phyloP scores from a whole-genome alignment of 2,888 invertebrate species.

The Drosophila atripex region DNA sequence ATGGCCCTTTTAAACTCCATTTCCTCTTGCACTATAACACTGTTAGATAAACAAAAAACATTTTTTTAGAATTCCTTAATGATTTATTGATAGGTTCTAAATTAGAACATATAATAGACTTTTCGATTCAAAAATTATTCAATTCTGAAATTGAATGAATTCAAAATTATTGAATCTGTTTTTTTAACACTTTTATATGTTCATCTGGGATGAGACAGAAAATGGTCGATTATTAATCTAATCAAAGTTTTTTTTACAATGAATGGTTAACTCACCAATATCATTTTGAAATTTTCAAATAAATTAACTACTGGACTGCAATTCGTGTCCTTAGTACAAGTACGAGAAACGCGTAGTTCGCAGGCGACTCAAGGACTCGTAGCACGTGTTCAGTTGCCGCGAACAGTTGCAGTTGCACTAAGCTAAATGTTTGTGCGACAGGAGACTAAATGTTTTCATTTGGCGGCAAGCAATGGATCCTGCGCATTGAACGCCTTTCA shows the following conservation, averaged over 20 bases:
- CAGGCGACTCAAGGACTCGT: conserved; percentile 18
- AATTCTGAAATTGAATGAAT: too few species aligned
- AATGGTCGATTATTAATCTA: neutral
- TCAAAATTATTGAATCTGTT: too few species aligned
- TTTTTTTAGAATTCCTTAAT: too few species aligned
- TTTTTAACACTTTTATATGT: neutral
- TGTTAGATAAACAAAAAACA: too few species aligned
- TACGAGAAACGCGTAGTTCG: conserved; percentile 37
- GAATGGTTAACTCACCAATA: conserved; percentile 43
- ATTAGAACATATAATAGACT: too few species aligned
- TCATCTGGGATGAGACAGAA: neutral
- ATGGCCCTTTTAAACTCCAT: neutral
- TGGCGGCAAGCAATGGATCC: conserved; percentile 67
- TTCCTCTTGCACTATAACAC: neutral
- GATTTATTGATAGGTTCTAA: too few species aligned
- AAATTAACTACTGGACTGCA: conserved; percentile 40
- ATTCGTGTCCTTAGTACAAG: conserved; percentile 21
- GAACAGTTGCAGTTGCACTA: conserved; percentile 77
- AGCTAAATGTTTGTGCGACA: conserved; percentile 57
- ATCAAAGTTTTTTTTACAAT: neutral
- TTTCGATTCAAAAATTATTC: too few species aligned
- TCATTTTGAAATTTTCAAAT: conserved; percentile 9
- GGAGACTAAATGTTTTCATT: conserved; percentile 41
- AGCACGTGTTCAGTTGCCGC: conserved; percentile 36
- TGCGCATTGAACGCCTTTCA: conserved; percentile 54